Evolutionary conservation across 2,888 invertebrate genomes (phyloP), one percentile per base, ranked within the genome.

Genomic region (Electrophaes corylata): DNA sequence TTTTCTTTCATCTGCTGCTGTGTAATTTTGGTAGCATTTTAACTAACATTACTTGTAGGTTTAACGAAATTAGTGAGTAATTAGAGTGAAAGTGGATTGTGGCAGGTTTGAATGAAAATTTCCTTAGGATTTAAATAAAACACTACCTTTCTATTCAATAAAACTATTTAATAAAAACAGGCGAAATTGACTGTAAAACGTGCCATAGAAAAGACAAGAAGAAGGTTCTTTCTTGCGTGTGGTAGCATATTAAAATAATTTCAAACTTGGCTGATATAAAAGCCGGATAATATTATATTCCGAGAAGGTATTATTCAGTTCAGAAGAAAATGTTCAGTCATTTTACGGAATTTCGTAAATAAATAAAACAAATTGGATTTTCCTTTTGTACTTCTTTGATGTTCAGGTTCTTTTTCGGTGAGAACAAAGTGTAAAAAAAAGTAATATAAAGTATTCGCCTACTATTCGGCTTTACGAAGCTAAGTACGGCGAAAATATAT

Each of bases 311-410:
- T 37, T 33, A 47, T 44, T 44, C 39, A 3, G 18, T 43, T 53
- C 16, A 29, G 11, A 48, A 44, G 14, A 20, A 35, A 14, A 35
- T 40, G 45, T n/a, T 45, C 18, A 45, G 40, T 20, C 20, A 29
- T 39, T 56, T 35, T 18, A 29, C 16, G 14, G 44, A 35, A 46
- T 44, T 44, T 35, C 10, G 18, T 35, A 50, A 46, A 57, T 48
- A 52, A 57, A 48, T 57, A 35, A 43, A 57, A 29, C 37, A 52
- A 57, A 57, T 52, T 43, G 41, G 39, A 52, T 48, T 33, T 50
- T 16, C 39, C 35, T 41, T 46, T 57, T 47, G 10, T 52, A 43
- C 43, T 37, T 11, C 57, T 48, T 47, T 57, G 57, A 52, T 37
- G 52, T 44, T 20, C 44, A 57, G 26, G 33, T 40, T 50, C 11